Conservation (phyloP, 1,140 invertebrate species). For the Eurosta solidaginis region DNA sequence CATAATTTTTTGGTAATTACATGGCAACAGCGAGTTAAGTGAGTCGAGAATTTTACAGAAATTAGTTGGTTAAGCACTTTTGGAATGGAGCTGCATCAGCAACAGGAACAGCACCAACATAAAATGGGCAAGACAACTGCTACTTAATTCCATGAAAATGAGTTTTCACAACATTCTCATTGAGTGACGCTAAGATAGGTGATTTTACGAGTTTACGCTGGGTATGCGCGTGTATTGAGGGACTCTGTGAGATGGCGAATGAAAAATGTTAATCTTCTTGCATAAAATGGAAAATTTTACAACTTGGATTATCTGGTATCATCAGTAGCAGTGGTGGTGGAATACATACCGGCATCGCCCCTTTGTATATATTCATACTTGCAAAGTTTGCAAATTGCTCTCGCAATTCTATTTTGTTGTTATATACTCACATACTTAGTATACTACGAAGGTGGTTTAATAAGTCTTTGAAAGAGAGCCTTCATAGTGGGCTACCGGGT, state of each 20-base stretch:
- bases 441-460: no score
- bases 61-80: not conserved
- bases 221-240: not conserved
- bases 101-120: not conserved
- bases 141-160: constrained; percentile 35
- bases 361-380: not conserved
- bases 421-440: not conserved
- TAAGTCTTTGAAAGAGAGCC: no score
- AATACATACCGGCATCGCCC: no score
- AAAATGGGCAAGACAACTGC: not conserved
- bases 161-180: constrained; percentile 37
- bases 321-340: not conserved
- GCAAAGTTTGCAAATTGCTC: not conserved
- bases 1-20: constrained; percentile 36
- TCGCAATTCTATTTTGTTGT: not conserved
- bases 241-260: not conserved
- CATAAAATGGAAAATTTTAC: constrained; percentile 31
- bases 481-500: no score
- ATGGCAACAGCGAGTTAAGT: constrained; percentile 38
- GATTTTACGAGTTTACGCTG: constrained; percentile 11
- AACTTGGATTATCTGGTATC: constrained; percentile 32
- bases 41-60: constrained; percentile 35
- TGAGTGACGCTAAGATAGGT: constrained; percentile 18
- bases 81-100: not conserved
- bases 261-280: constrained; percentile 16